Conservation (phyloP, 2,797 vertebrate genomes). For the Xerus rutilus region DNA sequence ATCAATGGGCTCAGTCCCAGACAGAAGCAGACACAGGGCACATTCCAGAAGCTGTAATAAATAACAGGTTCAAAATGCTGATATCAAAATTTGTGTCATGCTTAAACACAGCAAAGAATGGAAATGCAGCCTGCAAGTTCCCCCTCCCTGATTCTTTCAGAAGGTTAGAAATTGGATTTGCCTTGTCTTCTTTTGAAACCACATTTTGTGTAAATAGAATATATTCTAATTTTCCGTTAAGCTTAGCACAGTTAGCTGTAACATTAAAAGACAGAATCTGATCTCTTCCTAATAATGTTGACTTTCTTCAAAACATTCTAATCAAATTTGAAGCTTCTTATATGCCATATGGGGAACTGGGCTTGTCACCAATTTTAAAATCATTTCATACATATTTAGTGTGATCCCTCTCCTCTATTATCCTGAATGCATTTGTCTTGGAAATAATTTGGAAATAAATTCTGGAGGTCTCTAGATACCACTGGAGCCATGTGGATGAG, state of each 20-base stretch:
- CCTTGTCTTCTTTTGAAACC: slow-evolving; percentile 23
- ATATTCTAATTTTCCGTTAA: slow-evolving; percentile 23
- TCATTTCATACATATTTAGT: background rate
- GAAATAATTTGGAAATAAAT: slow-evolving; percentile 29
- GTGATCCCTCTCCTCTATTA: background rate
- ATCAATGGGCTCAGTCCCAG: background rate
- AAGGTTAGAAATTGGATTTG: slow-evolving; percentile 48
- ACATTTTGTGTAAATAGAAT: background rate
- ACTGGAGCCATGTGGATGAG: rapidly evolving
- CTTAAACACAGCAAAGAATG: slow-evolving; percentile 44
- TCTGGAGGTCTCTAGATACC: background rate
- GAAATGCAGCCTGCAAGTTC: background rate
- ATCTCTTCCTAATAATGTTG: background rate
- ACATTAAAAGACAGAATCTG: background rate
- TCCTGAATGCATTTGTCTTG: background rate
- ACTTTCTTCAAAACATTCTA: background rate
- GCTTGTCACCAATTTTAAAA: background rate
- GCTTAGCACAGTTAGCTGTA: background rate
- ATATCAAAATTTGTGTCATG: slow-evolving; percentile 66
- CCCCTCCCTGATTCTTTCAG: background rate
- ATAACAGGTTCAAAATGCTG: slow-evolving; percentile 67
- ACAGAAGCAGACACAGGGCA: slow-evolving; percentile 29
- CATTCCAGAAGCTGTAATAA: slow-evolving; percentile 54
- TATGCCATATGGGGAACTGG: background rate
- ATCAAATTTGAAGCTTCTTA: background rate